Evolutionary conservation across 2,797 vertebrate genomes (phyloP).

Genomic region (Threskiornis aethiopicus): DNA sequence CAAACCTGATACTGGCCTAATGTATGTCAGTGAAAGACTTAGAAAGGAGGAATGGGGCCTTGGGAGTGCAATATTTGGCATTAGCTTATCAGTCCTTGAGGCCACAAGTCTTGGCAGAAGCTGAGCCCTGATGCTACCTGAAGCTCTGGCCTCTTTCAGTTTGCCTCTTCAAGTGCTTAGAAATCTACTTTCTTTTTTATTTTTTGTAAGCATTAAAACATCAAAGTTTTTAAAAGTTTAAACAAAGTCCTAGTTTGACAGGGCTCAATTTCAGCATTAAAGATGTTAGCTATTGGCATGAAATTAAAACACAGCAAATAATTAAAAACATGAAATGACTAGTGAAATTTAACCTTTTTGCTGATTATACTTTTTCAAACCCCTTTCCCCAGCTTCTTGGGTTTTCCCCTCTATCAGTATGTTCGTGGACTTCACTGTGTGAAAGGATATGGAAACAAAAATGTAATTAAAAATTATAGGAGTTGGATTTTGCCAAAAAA

Average conservation of each 20-base stretch:
- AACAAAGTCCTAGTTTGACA: background rate
- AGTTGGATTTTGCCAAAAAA: background rate
- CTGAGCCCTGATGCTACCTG: background rate
- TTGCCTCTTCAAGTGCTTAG: background rate
- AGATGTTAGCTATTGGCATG: background rate
- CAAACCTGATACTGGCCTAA: background rate
- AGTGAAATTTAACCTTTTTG: background rate
- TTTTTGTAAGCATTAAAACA: background rate
- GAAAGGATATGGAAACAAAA: background rate
- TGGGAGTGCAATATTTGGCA: background rate
- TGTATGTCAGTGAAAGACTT: background rate
- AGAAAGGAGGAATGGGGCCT: background rate
- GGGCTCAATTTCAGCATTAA: background rate
- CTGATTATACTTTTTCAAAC: background rate
- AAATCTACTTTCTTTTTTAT: background rate
- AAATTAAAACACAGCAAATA: background rate
- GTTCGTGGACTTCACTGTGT: background rate
- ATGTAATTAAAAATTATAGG: background rate
- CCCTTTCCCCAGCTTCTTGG: fast-evolving
- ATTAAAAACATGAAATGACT: background rate
- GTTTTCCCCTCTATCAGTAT: background rate
- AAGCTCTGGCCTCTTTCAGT: background rate
- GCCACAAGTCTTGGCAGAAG: background rate
- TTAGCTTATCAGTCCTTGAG: background rate
- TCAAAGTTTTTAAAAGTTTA: background rate